phyloP scores from a whole-genome alignment of 1,140 invertebrate species.

The Brachionus paranguensis region DNA sequence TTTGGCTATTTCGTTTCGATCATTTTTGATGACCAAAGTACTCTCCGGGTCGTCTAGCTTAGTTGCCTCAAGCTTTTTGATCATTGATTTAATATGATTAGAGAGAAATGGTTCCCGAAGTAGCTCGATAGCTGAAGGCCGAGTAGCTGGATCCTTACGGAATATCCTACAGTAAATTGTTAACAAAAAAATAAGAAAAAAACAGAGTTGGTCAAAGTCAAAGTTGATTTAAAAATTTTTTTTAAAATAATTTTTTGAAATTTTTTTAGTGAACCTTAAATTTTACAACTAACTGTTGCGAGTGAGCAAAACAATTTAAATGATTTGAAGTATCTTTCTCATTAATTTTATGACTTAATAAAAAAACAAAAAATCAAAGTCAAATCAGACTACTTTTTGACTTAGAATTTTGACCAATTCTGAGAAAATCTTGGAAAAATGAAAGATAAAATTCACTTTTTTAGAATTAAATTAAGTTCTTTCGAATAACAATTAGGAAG shows the following conservation, averaged over 20 bases:
- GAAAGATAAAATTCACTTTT: conserved; percentile 46
- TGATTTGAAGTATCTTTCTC: too few species aligned
- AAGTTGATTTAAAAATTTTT: too few species aligned
- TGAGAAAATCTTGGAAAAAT: neutral
- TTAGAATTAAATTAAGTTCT: conserved; percentile 49
- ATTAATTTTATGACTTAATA: too few species aligned
- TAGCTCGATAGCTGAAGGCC: conserved; percentile 52
- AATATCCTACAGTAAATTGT: conserved; percentile 44
- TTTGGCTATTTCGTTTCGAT: conserved; percentile 25
- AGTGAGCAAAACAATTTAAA: too few species aligned
- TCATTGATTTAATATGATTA: conserved; percentile 25
- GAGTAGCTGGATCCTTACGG: conserved; percentile 49
- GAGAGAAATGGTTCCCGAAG: conserved; percentile 47
- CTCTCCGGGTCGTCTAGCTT: neutral
- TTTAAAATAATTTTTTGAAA: too few species aligned
- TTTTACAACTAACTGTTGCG: too few species aligned
- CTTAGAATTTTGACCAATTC: too few species aligned
- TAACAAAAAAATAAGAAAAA: neutral
- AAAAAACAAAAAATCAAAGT: too few species aligned
- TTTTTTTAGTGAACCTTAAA: too few species aligned
- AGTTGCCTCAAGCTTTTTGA: conserved; percentile 30
- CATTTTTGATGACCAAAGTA: neutral
- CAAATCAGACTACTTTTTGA: too few species aligned
- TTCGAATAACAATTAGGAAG: conserved; percentile 49
- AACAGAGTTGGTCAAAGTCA: neutral